Base-by-base conservation (phyloP, 2,113 vertebrate species). In the Onychostruthus taczanowskii region DNA sequence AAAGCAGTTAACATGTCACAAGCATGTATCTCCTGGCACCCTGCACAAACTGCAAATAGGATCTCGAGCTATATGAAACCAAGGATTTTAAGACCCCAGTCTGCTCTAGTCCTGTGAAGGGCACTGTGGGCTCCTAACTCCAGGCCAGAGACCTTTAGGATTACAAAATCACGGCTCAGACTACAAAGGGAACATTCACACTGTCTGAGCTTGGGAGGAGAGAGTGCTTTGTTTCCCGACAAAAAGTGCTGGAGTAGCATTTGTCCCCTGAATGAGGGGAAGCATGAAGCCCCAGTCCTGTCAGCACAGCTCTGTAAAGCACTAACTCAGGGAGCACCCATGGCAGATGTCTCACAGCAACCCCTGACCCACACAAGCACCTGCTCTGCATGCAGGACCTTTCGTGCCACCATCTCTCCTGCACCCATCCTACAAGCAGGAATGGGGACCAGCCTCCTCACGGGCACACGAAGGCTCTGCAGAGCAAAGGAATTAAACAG, bases 171-270 rank as follows among this genome's bases (percentile, higher is more conserved):
- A 44, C 5, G 14, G 30, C 35, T 90, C 73, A 78, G 47, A 74
- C 86, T 90, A 94, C 86, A 97, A 93, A 92, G 68, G 69, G 8
- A 82, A 16, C 68, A 90, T 81, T 90, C 73, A 81, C 13, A 6
- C 9, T n/a, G 23, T 17, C 58, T 41, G 52, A 63, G 76, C 84
- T 52, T 22, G 70, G 56, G 41, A 93, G 39, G 64, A 66, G 10
- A 5, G 50, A 62, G 33, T 6, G 33, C 58, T 83, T 68, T 56
- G 11, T 35, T 89, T 59, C 68, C 33, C 10, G 0, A 47, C 33
- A 50, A n/a, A 62, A 93, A 84, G 30, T 24, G 49, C 67, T 72
- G 5, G 33, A 49, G 24, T 33, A 78, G 76, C 79, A 77, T 47
- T 89, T 78, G 33, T 69, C 22, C 14, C 43, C 12, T 10, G 16